phyloP scores from a whole-genome alignment of 1,140 invertebrate species.

The Atta colombica region DNA sequence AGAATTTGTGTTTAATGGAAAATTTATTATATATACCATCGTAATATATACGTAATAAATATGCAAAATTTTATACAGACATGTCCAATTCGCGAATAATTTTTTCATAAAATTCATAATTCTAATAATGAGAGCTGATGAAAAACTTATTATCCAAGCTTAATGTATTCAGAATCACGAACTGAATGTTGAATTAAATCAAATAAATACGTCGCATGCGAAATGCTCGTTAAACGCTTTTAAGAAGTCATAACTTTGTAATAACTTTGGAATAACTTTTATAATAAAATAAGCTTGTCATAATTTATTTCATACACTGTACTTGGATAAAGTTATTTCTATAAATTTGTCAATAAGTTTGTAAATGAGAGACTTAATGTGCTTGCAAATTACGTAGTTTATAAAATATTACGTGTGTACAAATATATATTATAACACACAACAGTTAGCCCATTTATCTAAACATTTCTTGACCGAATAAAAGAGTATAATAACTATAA shows the following conservation, averaged over 20 bases:
- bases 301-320: constrained; percentile 20
- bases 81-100: neutral
- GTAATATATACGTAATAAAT: neutral
- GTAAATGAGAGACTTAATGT: neutral
- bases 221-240: constrained; percentile 69
- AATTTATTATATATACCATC: neutral
- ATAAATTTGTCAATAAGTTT: constrained; percentile 12
- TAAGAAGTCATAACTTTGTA: constrained; percentile 70
- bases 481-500: neutral
- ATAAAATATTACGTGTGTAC: neutral
- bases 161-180: constrained; percentile 70
- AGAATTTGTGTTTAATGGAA: too few species aligned
- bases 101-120: constrained; percentile 9
- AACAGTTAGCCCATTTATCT: neutral
- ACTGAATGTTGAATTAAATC: constrained; percentile 38
- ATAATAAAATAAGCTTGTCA: constrained; percentile 59
- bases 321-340: neutral
- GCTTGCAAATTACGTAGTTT: neutral
- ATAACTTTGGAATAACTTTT: constrained; percentile 50
- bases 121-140: neutral
- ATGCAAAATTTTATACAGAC: constrained; percentile 7
- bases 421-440: neutral
- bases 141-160: neutral
- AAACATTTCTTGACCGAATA: neutral
- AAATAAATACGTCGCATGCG: constrained; percentile 75